Percentiles rank a stretch among this genome's conserved stretches.
Conservation (phyloP, 2,797 vertebrate species). For the Oreonectes daqikongensis region DNA sequence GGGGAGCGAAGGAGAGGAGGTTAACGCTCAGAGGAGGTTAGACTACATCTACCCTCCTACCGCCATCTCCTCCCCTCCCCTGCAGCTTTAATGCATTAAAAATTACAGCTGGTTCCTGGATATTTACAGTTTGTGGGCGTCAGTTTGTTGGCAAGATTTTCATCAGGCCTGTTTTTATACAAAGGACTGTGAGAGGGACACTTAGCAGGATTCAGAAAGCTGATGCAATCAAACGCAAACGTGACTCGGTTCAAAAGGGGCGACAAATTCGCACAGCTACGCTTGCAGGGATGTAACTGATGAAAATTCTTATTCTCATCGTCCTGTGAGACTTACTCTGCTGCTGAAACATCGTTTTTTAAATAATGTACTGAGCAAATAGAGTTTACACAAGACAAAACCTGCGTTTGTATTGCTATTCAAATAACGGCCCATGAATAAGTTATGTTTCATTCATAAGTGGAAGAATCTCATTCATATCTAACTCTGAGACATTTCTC, state of each 20-base stretch:
- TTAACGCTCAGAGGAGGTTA: constrained; percentile 36
- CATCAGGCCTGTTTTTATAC: constrained; percentile 37
- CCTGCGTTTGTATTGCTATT: constrained; percentile 4
- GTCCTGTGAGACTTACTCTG: constrained; percentile 2
- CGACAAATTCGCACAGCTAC: background rate
- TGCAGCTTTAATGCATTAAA: constrained; percentile 50
- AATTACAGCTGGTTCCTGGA: constrained; percentile 47
- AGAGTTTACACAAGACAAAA: constrained; percentile 13
- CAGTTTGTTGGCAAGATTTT: constrained; percentile 54
- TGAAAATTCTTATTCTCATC: constrained; percentile 16
- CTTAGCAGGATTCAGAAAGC: constrained; percentile 46
- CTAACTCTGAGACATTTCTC: background rate
- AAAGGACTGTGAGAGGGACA: constrained; percentile 32
- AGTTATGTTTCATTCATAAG: constrained; percentile 23
- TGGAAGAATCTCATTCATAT: constrained; percentile 23
- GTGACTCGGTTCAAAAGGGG: constrained; percentile 7
- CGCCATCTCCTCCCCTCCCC: background rate
- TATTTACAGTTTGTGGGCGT: constrained; percentile 46
- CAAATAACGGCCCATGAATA: constrained; percentile 4
- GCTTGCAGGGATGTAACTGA: background rate
- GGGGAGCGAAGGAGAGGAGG: constrained; percentile 30
- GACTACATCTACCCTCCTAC: constrained; percentile 18
- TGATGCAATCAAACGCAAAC: constrained; percentile 39
- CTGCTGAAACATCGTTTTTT: constrained; percentile 30
- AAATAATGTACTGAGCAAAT: constrained; percentile 27